Evolutionary conservation across 2,113 vertebrate species (phyloP).

Genomic region (Anhinga anhinga): DNA sequence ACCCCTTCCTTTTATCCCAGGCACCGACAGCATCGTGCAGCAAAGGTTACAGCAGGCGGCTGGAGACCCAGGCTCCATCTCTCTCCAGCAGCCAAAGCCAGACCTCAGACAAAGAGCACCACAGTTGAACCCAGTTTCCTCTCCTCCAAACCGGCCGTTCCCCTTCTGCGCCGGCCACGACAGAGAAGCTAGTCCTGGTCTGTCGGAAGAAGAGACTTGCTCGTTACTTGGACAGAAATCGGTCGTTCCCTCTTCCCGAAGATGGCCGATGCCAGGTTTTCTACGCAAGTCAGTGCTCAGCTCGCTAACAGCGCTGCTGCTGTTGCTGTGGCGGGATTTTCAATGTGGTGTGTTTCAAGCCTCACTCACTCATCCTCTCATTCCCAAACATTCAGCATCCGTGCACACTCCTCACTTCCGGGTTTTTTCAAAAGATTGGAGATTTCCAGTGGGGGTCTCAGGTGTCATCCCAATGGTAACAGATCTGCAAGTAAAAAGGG

Average conservation of each 20-base stretch:
- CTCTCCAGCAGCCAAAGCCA: constrained; percentile 75
- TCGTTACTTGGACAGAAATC: background rate
- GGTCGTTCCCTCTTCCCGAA: constrained; percentile 61
- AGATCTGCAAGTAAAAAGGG: constrained; percentile 75
- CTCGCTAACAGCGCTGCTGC: constrained; percentile 71
- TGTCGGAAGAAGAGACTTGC: constrained; percentile 57
- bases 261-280: constrained; percentile 51
- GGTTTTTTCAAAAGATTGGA: constrained; percentile 86
- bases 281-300: constrained; percentile 67
- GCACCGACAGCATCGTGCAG: constrained; percentile 49
- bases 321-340: constrained; percentile 81
- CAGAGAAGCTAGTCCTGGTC: constrained; percentile 67
- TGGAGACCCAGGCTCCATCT: constrained; percentile 55
- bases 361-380: constrained; percentile 90
- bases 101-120: constrained; percentile 69
- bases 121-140: constrained; percentile 64
- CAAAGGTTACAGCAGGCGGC: constrained; percentile 60
- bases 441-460: constrained; percentile 90
- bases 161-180: constrained; percentile 48
- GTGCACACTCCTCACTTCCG: constrained; percentile 88
- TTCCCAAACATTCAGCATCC: constrained; percentile 89
- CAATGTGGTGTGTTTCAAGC: constrained; percentile 91
- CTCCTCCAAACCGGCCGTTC: constrained; percentile 53
- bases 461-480: constrained; percentile 76
- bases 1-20: constrained; percentile 45